A percentile compares a stretch with the other conserved stretches of the same genome.
Conservation (phyloP, 2,797 vertebrate species). For the Emydoidea blandingii region DNA sequence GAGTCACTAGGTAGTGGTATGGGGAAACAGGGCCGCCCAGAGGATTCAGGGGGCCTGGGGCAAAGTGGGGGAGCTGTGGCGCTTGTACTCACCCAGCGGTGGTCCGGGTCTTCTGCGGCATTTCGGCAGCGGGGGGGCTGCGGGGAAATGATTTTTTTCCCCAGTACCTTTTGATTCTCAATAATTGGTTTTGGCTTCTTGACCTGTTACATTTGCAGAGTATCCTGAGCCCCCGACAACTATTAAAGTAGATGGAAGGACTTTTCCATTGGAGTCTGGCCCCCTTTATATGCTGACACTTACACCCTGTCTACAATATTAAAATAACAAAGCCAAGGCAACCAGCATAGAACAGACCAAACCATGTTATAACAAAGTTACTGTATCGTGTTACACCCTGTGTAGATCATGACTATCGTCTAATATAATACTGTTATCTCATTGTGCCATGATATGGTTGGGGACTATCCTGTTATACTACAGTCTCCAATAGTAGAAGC, state of each 20-base stretch:
- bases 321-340: not conserved
- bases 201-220: not conserved
- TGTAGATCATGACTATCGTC: not conserved
- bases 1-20: not conserved
- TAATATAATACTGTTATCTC: not conserved
- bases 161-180: slow-evolving; percentile 1
- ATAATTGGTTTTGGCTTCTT: not conserved
- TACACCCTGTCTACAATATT: not conserved
- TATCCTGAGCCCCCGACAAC: not conserved
- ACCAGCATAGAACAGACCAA: not conserved
- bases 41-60: no score
- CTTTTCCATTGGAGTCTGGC: accelerated
- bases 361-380: not conserved
- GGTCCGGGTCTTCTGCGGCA: no score
- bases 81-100: no score
- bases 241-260: not conserved
- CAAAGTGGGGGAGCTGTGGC: no score
- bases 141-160: not conserved
- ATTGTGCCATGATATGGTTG: not conserved
- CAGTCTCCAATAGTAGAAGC: accelerated
- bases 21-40: no score
- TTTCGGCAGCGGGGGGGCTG: no score
- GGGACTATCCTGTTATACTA: not conserved
- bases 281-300: accelerated
- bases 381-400: not conserved